Percentiles rank a stretch among this genome's conserved stretches.
Conservation (phyloP, 2,113 vertebrate species). For the Pelobates fuscus region DNA sequence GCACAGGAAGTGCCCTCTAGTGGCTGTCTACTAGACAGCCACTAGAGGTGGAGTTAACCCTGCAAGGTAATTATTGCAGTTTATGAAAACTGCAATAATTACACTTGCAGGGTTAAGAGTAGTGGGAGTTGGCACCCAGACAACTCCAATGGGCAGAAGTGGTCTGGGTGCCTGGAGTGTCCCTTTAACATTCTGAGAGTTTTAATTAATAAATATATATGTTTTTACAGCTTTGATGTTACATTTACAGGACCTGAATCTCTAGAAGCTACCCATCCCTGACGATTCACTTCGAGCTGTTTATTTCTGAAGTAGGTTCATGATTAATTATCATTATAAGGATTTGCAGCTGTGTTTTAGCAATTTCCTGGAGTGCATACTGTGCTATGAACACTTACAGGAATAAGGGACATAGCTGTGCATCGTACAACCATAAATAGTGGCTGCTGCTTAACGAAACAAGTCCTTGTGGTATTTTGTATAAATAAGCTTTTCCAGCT, state of each 20-base stretch:
- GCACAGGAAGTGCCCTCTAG: no score
- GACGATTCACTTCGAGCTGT: neutral
- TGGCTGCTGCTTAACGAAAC: constrained; percentile 14
- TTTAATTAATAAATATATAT: neutral
- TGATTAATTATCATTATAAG: constrained; percentile 30
- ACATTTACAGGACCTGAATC: neutral
- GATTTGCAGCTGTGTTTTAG: constrained; percentile 38
- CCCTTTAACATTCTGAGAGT: neutral
- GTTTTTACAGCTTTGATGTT: neutral
- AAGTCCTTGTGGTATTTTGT: constrained; percentile 10
- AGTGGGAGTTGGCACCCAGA: no score
- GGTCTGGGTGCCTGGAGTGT: neutral
- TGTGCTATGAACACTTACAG: neutral
- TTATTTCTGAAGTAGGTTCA: constrained; percentile 5
- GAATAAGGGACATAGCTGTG: constrained; percentile 1
- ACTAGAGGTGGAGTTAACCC: no score
- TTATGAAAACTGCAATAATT: no score
- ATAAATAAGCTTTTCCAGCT: neutral
- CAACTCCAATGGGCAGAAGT: no score
- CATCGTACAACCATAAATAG: constrained; percentile 32
- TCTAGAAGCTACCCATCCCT: neutral
- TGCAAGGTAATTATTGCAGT: no score
- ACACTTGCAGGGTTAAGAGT: no score
- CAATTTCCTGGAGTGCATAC: neutral
- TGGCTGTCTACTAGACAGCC: no score